Base-by-base conservation (phyloP, 2,888 invertebrate species). In the Erebia aethiops region DNA sequence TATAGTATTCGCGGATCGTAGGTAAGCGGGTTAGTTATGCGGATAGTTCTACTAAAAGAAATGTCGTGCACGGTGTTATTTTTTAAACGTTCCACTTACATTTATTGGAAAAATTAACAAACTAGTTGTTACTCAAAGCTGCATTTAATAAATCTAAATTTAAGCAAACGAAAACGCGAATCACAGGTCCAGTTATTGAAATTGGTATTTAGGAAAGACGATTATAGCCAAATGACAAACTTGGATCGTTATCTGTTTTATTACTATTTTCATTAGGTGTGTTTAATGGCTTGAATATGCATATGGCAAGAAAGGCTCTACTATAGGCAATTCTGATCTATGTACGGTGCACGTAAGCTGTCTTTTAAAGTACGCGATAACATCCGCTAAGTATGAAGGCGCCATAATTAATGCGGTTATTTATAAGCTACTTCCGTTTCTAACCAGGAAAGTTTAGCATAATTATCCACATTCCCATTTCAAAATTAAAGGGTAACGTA, bases 1-100 rank as follows among this genome's bases (percentile, higher is more conserved):
- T 67, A 65, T 69, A 74, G 62, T 69, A 74, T 73, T 73, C 58
- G 71, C 72, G 56, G 65, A 70, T 62, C 66, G 54, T 54, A 74
- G 64, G 46, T 67, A 56, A 52, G 63, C 62, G 62, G 52, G 26
- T 72, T 63, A 70, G 69, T 64, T 64, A 71, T 73, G 74, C 74
- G 73, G 75, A 67, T 58, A 58, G 67, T 49, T 54, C 67, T 67
- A 67, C 67, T 67, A 26, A 67, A 49, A 67, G 49, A 58, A 57
- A 58, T 58, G 18, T 56, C 14, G 21, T 13, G 54, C 43, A 13
- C 8, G n/a, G 11, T 1, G 16, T 21, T 52, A 2, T 16, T n/a
- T 61, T 41, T 26, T 3, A 2, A 2, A n/a, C 7, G 51, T 64
- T 26, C 26, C 26, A 26, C 26, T 26, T 3, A 7, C 0, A 35